These are phyloP conservation scores for Melanogrammus aeglefinus DNA, from an alignment of 2,797 vertebrate species.

Conservation along the genomic window DNA sequence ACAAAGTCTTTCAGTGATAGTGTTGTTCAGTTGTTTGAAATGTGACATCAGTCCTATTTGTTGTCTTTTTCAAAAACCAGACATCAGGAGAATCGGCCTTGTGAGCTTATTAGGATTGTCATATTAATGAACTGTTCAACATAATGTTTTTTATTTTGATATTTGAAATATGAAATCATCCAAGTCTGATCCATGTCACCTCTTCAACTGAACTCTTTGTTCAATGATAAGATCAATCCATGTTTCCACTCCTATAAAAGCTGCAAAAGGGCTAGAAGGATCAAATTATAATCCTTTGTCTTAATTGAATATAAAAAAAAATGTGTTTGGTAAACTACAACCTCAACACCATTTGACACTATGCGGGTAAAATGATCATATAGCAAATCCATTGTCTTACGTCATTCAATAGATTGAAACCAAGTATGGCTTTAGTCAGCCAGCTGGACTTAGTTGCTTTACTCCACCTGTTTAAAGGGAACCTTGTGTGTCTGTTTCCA, in stretches of 20 bases:
- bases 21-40: background rate
- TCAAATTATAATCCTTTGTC: slow-evolving; percentile 1
- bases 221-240: background rate
- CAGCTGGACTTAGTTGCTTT: background rate
- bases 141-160: background rate
- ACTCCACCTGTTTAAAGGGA: slow-evolving; percentile 1
- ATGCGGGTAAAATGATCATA: background rate
- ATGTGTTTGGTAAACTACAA: background rate
- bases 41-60: background rate
- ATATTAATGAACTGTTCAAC: too few species aligned
- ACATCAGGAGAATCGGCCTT: too few species aligned
- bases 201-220: background rate
- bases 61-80: too few species aligned
- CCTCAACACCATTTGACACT: background rate
- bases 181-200: background rate
- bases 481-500: background rate
- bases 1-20: background rate
- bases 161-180: background rate
- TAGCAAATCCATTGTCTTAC: background rate
- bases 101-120: too few species aligned
- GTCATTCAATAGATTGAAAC: background rate
- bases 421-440: background rate
- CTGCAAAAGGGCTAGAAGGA: background rate
- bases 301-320: background rate
- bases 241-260: background rate